Conservation (phyloP, 1,140 invertebrate genomes). For the Laupala kohalensis region DNA sequence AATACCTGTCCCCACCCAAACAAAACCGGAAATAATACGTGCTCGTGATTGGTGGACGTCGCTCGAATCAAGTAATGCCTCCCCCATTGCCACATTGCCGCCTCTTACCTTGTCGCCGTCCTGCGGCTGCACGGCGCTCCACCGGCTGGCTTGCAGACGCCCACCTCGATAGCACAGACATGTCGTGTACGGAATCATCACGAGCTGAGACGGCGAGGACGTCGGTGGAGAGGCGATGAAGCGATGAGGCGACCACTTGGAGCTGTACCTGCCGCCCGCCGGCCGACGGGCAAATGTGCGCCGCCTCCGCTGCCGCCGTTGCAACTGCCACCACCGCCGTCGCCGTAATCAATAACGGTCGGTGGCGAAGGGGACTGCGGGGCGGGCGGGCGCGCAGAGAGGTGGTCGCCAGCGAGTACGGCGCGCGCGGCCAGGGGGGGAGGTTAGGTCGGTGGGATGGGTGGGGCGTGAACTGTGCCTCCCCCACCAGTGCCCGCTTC, state of each 20-base stretch:
- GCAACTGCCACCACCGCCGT: no score
- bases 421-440: no score
- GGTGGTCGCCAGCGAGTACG: no score
- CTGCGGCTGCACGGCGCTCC: background rate
- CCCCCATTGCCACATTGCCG: background rate
- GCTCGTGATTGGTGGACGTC: background rate
- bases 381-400: no score
- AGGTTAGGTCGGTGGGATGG: no score
- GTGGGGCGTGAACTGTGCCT: no score
- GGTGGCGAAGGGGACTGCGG: no score
- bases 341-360: no score
- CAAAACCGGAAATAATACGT: background rate
- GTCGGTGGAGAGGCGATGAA: background rate
- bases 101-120: background rate
- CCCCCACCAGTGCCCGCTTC: no score
- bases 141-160: background rate
- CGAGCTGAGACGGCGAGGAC: background rate
- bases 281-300: background rate
- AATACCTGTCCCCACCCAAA: background rate
- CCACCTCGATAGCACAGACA: background rate
- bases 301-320: no score
- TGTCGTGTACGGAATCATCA: background rate
- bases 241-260: background rate
- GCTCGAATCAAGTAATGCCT: background rate
- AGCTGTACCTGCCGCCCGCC: background rate